Base-by-base conservation (phyloP, 2,888 invertebrate species). In the Rhamphomyia laevipes region DNA sequence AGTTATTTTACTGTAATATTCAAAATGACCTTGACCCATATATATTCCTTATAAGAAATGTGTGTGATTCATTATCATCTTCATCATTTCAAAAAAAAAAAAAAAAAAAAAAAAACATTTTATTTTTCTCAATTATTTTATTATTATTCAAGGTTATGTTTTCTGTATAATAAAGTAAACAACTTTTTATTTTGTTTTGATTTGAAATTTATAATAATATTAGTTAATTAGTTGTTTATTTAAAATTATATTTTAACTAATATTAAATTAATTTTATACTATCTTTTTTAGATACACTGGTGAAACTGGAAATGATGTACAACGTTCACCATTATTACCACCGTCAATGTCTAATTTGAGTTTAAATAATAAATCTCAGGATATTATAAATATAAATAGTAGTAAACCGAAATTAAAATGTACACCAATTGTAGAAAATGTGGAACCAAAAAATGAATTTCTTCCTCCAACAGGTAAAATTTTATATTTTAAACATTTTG, bases 271-370 rank as follows among this genome's bases (percentile, higher is more conserved):
- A 27, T 27, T 7, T 7, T 27, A 27, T 27, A 27, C 2, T 27
- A 7, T 27, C 9, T 27, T 7, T 47, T 52, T 1, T 38, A 70
- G 70, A 61, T 70, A 70, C 57, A 65, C 70, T 45, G 71, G 68
- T 59, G 70, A 70, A 63, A 64, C 67, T 54, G 66, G 66, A 56
- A 68, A 59, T 55, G 70, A 70, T 58, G 64, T 64, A 58, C 70
- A 69, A 61, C 63, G 70, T 63, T 70, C 70, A 63, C 69, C 70
- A 58, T 56, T 68, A 60, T 56, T 68, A 61, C 70, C 70, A 61
- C 62, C 67, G 62, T 65, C 66, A 60, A 64, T 66, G 63, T 68
- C 68, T 62, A 69, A 62, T 60, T 61, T 70, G 61, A 67, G 63
- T 62, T 61, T 69, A 60, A 61, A 61, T 57, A 62, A 58, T 59